Evolutionary conservation across 2,888 invertebrate genomes (phyloP).

Genomic region (Pocota personata): DNA sequence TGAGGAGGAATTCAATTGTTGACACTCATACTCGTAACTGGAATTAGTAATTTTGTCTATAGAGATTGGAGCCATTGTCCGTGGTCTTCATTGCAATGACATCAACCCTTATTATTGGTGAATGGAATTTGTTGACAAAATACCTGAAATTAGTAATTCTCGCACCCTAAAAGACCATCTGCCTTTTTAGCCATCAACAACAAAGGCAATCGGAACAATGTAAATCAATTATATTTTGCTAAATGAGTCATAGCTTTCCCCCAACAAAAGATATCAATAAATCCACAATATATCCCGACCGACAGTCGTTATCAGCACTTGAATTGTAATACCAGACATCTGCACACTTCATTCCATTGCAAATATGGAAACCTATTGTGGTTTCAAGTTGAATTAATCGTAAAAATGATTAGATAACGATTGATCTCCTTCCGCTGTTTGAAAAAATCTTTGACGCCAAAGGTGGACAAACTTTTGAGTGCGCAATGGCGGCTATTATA

Average conservation of each 20-base stretch:
- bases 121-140: not conserved
- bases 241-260: not conserved
- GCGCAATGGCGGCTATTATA: not conserved
- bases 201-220: not conserved
- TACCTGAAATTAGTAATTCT: conserved; percentile 1
- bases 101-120: too few species aligned
- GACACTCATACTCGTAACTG: too few species aligned
- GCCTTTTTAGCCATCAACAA: not conserved
- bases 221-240: not conserved
- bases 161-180: not conserved
- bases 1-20: too few species aligned
- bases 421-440: conserved; percentile 34
- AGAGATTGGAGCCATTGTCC: too few species aligned
- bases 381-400: not conserved
- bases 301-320: conserved; percentile 22
- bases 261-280: conserved; percentile 5
- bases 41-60: too few species aligned
- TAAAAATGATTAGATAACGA: conserved; percentile 45
- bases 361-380: not conserved
- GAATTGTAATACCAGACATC: conserved; percentile 6
- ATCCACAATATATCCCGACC: too few species aligned
- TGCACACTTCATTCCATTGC: conserved; percentile 30
- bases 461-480: not conserved
- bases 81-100: not conserved
- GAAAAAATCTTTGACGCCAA: not conserved